Evolutionary conservation across 2,797 vertebrate genomes (phyloP).

Genomic region (Pipistrellus pipistrellus): DNA sequence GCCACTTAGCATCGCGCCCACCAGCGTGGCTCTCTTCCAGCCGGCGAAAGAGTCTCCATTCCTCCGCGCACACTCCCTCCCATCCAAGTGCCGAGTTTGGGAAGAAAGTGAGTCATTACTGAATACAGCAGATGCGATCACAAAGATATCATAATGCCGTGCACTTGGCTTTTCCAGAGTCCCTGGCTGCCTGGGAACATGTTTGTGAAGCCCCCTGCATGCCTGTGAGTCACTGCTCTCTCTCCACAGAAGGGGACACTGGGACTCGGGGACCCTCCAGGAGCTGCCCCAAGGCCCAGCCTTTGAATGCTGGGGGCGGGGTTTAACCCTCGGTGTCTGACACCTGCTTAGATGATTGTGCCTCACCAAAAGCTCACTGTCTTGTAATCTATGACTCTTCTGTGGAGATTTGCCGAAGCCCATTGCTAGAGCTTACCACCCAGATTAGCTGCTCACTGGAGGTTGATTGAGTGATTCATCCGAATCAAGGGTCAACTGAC

Average conservation of each 20-base stretch:
- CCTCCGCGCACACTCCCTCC: background rate
- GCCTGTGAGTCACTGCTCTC: no score
- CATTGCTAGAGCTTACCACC: background rate
- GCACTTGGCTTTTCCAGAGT: background rate
- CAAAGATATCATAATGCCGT: background rate
- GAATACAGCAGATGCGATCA: conserved; percentile 46
- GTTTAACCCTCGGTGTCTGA: background rate
- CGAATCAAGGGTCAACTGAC: background rate
- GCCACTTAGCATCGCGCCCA: background rate
- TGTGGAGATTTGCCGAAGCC: background rate
- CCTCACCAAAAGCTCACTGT: no score
- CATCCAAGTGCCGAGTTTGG: conserved; percentile 41
- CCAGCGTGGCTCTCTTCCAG: background rate
- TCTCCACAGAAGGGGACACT: background rate
- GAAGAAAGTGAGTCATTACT: conserved; percentile 63
- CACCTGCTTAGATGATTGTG: rapidly evolving
- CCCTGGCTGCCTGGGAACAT: background rate
- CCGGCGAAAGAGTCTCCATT: conserved; percentile 26
- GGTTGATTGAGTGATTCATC: background rate
- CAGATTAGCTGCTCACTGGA: background rate
- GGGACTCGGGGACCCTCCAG: background rate
- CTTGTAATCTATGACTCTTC: background rate
- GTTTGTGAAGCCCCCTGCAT: background rate
- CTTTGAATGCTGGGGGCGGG: background rate
- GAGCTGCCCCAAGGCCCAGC: no score